A percentile compares a stretch with the other conserved stretches of the same genome.
phyloP scores from a whole-genome alignment of 1,140 invertebrate genomes.

The Pachypeltis micranthus region DNA sequence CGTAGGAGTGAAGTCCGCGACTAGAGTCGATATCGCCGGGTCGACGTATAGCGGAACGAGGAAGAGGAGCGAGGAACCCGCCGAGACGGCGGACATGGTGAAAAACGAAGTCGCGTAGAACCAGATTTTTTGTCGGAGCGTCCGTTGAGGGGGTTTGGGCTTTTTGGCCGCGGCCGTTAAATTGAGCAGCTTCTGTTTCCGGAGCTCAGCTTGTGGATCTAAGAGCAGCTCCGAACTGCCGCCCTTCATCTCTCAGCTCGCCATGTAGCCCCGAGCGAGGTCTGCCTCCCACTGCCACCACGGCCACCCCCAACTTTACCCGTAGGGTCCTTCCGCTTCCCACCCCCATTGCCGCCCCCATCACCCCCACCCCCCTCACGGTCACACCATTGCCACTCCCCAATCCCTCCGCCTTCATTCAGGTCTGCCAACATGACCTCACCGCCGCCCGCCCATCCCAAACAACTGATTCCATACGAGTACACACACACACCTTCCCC shows the following conservation, averaged over 20 bases:
- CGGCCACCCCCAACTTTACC: conserved; percentile 33
- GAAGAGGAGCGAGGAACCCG: conserved; percentile 70
- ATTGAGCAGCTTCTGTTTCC: conserved; percentile 56
- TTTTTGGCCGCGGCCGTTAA: conserved; percentile 38
- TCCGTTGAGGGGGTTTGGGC: conserved; percentile 44
- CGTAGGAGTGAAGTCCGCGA: conserved; percentile 64
- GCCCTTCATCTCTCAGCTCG: conserved; percentile 51
- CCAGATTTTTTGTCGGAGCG: conserved; percentile 59
- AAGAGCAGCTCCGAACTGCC: conserved; percentile 74
- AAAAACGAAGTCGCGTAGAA: conserved; percentile 68
- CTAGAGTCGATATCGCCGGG: conserved; percentile 75
- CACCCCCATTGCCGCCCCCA: neutral
- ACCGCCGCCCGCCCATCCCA: too few relatives aligned
- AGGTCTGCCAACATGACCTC: too few relatives aligned
- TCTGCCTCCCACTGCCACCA: conserved; percentile 28
- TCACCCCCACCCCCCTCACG: conserved; percentile 30
- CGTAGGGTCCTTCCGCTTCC: conserved; percentile 32
- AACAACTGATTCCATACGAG: too few relatives aligned
- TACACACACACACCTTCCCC: too few relatives aligned
- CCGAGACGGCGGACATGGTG: conserved; percentile 62
- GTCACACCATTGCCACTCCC: conserved; percentile 31
- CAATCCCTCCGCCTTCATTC: conserved; percentile 36
- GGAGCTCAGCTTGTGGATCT: conserved; percentile 55
- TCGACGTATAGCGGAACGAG: conserved; percentile 80
- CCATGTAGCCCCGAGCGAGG: conserved; percentile 27